Percentiles rank a stretch among this genome's conserved stretches.
These are phyloP conservation scores for Sinocyclocheilus rhinocerous DNA, from an alignment of 2,113 vertebrate species.

Conservation along the genomic window DNA sequence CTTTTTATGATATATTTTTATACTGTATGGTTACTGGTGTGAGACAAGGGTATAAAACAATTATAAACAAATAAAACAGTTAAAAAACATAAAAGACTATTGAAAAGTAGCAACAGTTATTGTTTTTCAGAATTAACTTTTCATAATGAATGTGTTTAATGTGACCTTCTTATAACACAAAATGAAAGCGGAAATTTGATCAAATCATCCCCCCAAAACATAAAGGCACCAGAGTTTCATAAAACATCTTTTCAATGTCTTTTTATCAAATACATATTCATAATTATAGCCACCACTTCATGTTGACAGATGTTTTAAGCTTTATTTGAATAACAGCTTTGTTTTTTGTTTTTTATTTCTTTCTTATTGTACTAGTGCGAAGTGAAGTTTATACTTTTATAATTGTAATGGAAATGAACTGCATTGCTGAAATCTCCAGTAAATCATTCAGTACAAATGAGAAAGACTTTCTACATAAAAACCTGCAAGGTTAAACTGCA, in stretches of 20 bases:
- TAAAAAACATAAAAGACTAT: neutral
- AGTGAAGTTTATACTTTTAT: neutral
- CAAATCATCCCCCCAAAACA: neutral
- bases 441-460: neutral
- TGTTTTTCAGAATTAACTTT: neutral
- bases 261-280: neutral
- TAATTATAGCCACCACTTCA: neutral
- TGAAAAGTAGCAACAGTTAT: neutral
- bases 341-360: neutral
- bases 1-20: neutral
- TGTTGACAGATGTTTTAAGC: neutral
- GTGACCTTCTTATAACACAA: neutral
- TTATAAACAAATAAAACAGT: neutral
- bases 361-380: neutral
- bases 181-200: neutral
- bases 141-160: neutral
- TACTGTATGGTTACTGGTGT: neutral
- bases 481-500: conserved; percentile 6
- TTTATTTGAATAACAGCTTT: neutral
- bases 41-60: neutral
- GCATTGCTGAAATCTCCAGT: neutral
- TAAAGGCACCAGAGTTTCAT: neutral
- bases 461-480: neutral
- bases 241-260: neutral
- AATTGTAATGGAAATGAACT: neutral